Conservation (phyloP, 2,113 vertebrate species). For the Colinus virginianus region DNA sequence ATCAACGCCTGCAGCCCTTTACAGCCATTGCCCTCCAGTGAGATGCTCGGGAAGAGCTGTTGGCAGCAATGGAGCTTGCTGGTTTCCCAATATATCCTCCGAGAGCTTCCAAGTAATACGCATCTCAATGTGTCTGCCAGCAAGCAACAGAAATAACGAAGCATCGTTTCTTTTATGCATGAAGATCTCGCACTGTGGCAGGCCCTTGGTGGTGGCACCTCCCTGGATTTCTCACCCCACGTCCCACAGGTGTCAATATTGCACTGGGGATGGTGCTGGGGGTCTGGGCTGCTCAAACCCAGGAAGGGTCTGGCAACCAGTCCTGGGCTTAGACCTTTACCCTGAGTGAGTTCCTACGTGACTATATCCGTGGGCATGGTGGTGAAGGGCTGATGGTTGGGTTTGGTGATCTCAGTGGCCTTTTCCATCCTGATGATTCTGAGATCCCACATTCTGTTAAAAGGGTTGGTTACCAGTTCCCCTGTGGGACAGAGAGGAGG, state of each 20-base stretch:
- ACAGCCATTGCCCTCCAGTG: rapidly evolving
- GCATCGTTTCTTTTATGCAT: rapidly evolving
- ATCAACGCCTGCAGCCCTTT: rapidly evolving
- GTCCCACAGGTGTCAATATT: rapidly evolving
- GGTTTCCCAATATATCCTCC: not conserved
- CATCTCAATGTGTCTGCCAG: not conserved
- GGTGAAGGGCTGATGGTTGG: too few species aligned
- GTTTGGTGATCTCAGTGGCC: too few species aligned
- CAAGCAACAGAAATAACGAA: not conserved
- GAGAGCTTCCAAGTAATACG: not conserved
- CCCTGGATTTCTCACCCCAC: not conserved
- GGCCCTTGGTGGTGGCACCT: not conserved
- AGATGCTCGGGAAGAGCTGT: not conserved
- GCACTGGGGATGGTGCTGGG: not conserved
- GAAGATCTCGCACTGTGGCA: rapidly evolving
- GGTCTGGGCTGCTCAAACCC: rapidly evolving
- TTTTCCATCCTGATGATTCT: too few species aligned
- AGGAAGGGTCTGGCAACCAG: not conserved
- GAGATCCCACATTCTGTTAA: not conserved
- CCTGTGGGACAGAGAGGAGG: not conserved
- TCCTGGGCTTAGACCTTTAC: not conserved
- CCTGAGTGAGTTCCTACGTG: not conserved
- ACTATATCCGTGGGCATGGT: too few species aligned
- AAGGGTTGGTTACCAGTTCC: not conserved
- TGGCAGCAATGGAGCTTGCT: not conserved